Evolutionary conservation across 2,888 invertebrate species (phyloP).

Genomic region (Drosophila mayaguana): DNA sequence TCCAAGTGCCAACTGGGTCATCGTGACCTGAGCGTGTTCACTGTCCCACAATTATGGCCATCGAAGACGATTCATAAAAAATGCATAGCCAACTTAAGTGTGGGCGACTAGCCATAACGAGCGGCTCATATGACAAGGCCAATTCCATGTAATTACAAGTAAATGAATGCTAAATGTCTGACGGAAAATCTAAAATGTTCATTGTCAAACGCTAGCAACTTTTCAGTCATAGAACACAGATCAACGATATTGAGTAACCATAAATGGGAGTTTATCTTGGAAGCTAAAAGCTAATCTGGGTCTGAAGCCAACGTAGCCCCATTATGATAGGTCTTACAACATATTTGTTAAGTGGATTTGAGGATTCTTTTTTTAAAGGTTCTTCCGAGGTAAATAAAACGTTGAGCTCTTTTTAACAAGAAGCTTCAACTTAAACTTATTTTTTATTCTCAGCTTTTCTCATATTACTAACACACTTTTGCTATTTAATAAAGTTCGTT

Average conservation of each 20-base stretch:
- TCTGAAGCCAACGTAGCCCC: too few relatives aligned
- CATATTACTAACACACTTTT: neutral
- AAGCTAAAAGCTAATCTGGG: neutral
- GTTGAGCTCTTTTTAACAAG: too few relatives aligned
- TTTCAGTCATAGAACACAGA: neutral
- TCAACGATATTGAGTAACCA: neutral
- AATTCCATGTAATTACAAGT: constrained; percentile 12
- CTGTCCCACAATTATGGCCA: constrained; percentile 9
- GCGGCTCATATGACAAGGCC: constrained; percentile 9
- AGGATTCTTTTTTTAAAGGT: too few relatives aligned
- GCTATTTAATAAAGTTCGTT: neutral
- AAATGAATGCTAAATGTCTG: constrained; percentile 19
- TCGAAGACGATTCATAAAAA: constrained; percentile 16
- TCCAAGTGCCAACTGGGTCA: constrained; percentile 1
- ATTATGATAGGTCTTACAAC: too few relatives aligned
- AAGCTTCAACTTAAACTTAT: neutral
- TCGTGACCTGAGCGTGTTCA: constrained; percentile 8
- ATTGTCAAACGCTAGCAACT: neutral
- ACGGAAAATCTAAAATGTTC: neutral
- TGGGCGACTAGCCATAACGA: neutral
- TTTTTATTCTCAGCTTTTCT: neutral
- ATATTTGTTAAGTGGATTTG: too few relatives aligned
- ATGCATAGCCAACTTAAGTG: constrained; percentile 17
- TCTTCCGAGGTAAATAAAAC: too few relatives aligned
- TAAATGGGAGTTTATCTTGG: neutral